These are phyloP conservation scores for Chloroclysta siterata DNA, from an alignment of 2,888 invertebrate genomes.

Conservation along the genomic window DNA sequence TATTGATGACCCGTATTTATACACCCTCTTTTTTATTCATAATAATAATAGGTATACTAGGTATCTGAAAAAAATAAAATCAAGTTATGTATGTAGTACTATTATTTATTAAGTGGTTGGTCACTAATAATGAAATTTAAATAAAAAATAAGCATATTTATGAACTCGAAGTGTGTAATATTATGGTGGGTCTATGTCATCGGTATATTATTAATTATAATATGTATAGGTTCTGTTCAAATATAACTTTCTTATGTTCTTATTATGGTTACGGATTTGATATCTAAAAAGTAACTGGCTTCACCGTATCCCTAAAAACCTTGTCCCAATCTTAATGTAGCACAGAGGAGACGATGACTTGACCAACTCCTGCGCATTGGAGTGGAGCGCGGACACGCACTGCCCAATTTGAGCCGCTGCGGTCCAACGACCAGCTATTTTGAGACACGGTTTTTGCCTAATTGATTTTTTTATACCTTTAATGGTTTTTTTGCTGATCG, in stretches of 20 bases:
- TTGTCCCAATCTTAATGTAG: slow-evolving; percentile 14
- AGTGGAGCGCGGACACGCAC: slow-evolving; percentile 63
- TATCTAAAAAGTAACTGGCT: background rate
- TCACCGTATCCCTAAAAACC: slow-evolving; percentile 6
- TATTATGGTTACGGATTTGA: background rate
- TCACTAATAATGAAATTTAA: too few relatives aligned
- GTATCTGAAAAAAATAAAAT: too few relatives aligned
- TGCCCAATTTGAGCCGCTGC: slow-evolving; percentile 60
- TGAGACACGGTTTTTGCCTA: slow-evolving; percentile 40
- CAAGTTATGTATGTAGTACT: too few relatives aligned
- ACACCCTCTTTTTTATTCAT: too few relatives aligned
- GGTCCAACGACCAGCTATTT: slow-evolving; percentile 65
- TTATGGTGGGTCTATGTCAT: too few relatives aligned
- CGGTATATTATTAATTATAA: background rate
- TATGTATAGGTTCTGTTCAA: too few relatives aligned
- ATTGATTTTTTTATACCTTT: background rate
- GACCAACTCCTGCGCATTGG: slow-evolving; percentile 62
- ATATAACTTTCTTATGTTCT: background rate
- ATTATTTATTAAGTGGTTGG: too few relatives aligned
- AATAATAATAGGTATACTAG: too few relatives aligned
- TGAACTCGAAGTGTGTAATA: too few relatives aligned
- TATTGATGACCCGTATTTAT: too few relatives aligned
- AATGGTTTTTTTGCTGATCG: too few relatives aligned
- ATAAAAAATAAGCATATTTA: too few relatives aligned
- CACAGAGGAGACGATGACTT: slow-evolving; percentile 58